Evolutionary conservation across 2,113 vertebrate genomes (phyloP).

Genomic region (Miniopterus natalensis): DNA sequence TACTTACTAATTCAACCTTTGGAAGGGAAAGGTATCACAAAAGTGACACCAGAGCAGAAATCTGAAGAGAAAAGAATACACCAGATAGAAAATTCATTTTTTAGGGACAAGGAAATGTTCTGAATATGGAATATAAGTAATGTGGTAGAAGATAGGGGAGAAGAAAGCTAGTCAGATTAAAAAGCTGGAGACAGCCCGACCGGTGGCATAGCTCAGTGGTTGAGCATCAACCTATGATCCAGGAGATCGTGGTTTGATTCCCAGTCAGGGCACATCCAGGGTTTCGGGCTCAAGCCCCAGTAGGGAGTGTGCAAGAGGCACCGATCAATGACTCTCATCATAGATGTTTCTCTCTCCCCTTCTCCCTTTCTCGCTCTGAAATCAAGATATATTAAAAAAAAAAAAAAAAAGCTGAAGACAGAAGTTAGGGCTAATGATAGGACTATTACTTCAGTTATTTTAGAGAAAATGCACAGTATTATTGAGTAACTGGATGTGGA

Average conservation of each 20-base stretch:
- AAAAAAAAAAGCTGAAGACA: neutral
- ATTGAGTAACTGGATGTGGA: neutral
- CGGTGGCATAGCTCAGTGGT: too few species aligned
- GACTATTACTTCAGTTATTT: neutral
- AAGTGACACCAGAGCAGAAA: neutral
- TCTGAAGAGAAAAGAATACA: neutral
- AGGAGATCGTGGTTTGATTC: too few species aligned
- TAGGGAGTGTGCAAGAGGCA: too few species aligned
- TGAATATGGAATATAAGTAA: neutral
- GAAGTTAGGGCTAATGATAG: neutral
- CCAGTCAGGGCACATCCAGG: too few species aligned
- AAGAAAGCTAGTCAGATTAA: neutral
- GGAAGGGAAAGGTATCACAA: slow-evolving; percentile 5
- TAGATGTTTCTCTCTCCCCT: too few species aligned
- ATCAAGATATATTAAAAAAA: too few species aligned
- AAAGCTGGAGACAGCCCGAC: neutral
- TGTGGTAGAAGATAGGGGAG: neutral
- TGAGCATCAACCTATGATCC: too few species aligned
- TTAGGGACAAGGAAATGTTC: slow-evolving; percentile 1
- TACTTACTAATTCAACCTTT: slow-evolving; percentile 30
- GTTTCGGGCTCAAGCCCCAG: too few species aligned
- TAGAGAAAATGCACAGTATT: neutral
- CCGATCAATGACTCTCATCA: too few species aligned
- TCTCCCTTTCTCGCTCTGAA: too few species aligned
- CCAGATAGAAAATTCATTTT: slow-evolving; percentile 25